Percentiles rank a stretch among this genome's conserved stretches.
These are phyloP conservation scores for Mormoops blainvillei DNA, from an alignment of 2,113 vertebrate species.

Conservation along the genomic window DNA sequence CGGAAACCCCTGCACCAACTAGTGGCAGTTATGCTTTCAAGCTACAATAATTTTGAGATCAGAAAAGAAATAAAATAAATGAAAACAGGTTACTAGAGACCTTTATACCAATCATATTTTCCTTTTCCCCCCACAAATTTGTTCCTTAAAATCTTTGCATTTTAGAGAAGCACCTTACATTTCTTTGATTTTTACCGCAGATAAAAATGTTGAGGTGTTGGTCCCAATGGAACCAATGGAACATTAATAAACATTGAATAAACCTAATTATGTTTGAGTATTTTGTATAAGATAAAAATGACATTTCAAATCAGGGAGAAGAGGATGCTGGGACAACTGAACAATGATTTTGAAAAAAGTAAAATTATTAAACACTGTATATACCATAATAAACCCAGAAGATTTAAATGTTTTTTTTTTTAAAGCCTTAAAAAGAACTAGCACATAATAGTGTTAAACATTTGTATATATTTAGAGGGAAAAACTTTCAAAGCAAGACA, in stretches of 20 bases:
- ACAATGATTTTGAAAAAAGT: background rate
- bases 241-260: background rate
- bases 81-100: background rate
- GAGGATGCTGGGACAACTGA: background rate
- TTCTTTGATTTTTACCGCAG: background rate
- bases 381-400: background rate
- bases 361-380: background rate
- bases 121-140: background rate
- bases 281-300: slow-evolving; percentile 17
- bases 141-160: background rate
- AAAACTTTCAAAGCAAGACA: background rate
- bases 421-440: background rate
- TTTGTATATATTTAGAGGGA: background rate
- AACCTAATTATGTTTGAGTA: background rate
- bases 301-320: background rate
- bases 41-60: background rate
- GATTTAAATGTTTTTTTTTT: background rate
- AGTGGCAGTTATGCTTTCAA: background rate
- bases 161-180: background rate
- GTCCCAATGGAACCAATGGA: background rate
- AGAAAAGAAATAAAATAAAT: background rate
- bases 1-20: background rate
- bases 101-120: background rate
- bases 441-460: background rate
- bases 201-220: background rate